phyloP scores from a whole-genome alignment of 1,140 invertebrate species.

The Drosophila equinoxialis region DNA sequence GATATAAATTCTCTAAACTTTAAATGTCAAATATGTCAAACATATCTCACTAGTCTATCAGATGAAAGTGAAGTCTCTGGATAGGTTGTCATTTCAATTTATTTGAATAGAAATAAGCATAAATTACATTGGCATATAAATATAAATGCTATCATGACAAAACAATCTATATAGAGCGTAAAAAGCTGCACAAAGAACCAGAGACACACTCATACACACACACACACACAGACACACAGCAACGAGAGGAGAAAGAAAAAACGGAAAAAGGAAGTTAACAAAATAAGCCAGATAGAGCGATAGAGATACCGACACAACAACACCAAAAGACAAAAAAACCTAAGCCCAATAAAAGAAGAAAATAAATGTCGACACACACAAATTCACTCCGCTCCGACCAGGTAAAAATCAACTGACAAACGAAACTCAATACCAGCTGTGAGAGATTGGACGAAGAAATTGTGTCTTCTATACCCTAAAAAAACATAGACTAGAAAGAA shows the following conservation, averaged over 20 bases:
- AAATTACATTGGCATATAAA: constrained; percentile 71
- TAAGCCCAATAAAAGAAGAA: constrained; percentile 73
- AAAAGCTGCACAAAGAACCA: constrained; percentile 40
- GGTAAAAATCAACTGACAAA: constrained; percentile 41
- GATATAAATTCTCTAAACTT: not conserved
- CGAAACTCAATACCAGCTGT: constrained; percentile 60
- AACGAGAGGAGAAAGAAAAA: constrained; percentile 29
- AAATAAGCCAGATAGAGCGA: constrained; percentile 79
- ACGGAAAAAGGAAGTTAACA: constrained; percentile 80
- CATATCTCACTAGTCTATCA: constrained; percentile 2
- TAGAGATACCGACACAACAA: constrained; percentile 51
- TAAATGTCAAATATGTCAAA: not conserved
- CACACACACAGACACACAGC: not conserved
- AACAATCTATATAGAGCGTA: constrained; percentile 74
- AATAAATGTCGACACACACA: constrained; percentile 70
- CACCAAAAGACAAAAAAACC: constrained; percentile 40
- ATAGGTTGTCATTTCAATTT: constrained; percentile 75
- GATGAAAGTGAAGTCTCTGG: constrained; percentile 16
- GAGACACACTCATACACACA: not conserved
- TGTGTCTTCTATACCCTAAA: constrained; percentile 21
- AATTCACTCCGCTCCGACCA: constrained; percentile 2
- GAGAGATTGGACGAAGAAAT: constrained; percentile 44
- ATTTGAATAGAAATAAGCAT: constrained; percentile 68
- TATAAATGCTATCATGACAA: constrained; percentile 55
- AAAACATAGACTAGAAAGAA: not conserved